These are phyloP conservation scores for Bos taurus DNA, from an alignment of 2,113 vertebrate species.

Conservation along the genomic window ARS-UCD2.0 NC_037330.1:71149501-71150000, in stretches of 20 bases:
- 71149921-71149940: not conserved
- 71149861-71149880: not conserved
- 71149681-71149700: not conserved
- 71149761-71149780: not conserved
- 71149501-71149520: not conserved
- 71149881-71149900: not conserved
- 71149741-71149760: not conserved
- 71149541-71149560: not conserved
- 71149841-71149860: not conserved
- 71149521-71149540: not conserved
- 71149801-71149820: not conserved
- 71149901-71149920: not conserved
- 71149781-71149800: not conserved
- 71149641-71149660: not conserved
- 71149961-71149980: not conserved
- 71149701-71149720: not conserved
- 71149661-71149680: not conserved
- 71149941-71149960: not conserved
- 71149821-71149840: not conserved
- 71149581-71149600: not conserved
- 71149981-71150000: accelerated
- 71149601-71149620: not conserved
- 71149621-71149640: not conserved
- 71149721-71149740: not conserved
- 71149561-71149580: not conserved